Evolutionary conservation across 2,797 vertebrate species (phyloP).

Genomic region (Lophotriccus pileatus): DNA sequence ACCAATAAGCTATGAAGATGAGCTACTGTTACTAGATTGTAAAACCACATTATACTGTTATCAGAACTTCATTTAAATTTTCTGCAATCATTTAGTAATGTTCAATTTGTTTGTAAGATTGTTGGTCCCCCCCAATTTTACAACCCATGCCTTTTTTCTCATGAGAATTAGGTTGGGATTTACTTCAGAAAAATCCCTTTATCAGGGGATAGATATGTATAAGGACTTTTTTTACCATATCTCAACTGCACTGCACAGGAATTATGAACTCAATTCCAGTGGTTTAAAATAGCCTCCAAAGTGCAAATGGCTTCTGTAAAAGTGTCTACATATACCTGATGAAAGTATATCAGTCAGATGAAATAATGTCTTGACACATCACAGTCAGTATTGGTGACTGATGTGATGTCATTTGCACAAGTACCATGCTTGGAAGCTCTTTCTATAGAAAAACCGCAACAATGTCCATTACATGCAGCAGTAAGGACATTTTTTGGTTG

Average conservation of each 20-base stretch:
- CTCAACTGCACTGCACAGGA: neutral
- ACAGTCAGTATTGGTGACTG: neutral
- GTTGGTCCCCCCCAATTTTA: neutral
- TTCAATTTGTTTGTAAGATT: neutral
- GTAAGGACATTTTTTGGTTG: neutral
- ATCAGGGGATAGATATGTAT: neutral
- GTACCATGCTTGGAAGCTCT: neutral
- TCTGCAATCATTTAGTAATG: neutral
- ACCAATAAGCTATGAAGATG: neutral
- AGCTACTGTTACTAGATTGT: neutral
- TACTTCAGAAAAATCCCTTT: neutral
- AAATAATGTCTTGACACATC: neutral
- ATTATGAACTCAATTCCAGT: neutral
- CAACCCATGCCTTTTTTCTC: neutral
- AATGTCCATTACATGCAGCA: neutral
- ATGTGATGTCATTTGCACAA: neutral
- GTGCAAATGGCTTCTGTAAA: neutral
- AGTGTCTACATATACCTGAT: neutral
- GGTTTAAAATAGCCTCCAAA: neutral
- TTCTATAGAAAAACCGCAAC: neutral
- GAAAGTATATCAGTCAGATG: neutral
- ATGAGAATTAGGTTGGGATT: neutral
- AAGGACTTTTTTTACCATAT: neutral
- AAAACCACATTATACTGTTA: neutral
- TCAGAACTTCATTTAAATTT: neutral